Conservation (phyloP, 2,797 vertebrate genomes). For the Hemitrygon akajei region DNA sequence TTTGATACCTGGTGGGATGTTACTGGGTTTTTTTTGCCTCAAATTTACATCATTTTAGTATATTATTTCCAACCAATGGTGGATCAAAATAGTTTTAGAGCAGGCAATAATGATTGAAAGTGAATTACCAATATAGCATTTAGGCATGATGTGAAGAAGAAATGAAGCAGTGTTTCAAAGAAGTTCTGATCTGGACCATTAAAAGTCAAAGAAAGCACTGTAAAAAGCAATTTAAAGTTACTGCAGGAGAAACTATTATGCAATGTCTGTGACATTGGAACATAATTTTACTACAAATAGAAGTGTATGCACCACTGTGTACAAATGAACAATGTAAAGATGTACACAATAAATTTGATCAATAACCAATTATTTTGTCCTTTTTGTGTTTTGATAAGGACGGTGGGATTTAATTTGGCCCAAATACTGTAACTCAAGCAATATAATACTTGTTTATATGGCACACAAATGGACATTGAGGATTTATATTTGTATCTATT, state of each 20-base stretch:
- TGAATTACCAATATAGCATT: not conserved
- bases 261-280: not conserved
- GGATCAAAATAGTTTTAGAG: not conserved
- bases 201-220: not conserved
- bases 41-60: not conserved
- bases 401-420: not conserved
- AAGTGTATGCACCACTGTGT: not conserved
- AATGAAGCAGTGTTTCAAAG: not conserved
- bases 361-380: not conserved
- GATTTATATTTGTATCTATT: not conserved
- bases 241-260: not conserved
- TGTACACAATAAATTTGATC: not conserved
- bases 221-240: not conserved
- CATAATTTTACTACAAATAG: not conserved
- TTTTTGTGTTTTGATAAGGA: not conserved
- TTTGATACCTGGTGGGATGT: not conserved
- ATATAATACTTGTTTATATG: not conserved
- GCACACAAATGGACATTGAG: not conserved
- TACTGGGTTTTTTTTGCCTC: not conserved
- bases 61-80: not conserved
- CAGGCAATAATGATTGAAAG: not conserved
- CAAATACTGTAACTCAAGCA: not conserved
- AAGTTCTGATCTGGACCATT: not conserved
- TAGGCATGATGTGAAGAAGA: not conserved
- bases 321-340: too few species aligned